Base-by-base conservation (phyloP, 2,888 invertebrate species). In the Rhodophaea formosa region DNA sequence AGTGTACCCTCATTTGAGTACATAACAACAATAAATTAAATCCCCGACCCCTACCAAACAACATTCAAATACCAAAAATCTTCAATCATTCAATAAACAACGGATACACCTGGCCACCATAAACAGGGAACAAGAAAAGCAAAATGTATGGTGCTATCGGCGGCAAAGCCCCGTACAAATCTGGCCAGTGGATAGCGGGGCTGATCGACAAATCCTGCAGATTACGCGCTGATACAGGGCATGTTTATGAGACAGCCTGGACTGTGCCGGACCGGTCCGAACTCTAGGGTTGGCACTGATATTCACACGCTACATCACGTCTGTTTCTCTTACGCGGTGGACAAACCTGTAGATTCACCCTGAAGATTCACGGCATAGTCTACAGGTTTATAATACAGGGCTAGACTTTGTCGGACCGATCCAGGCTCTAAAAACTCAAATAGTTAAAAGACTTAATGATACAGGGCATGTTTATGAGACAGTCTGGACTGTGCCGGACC, bases 181-280 rank as follows among this genome's bases (percentile, higher is more conserved):
- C 88, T 89, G 85, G 82, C 70, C 86, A 84, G 80, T 81, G 89
- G 89, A 88, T 88, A 87, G 83, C 86, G 75, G 79, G 82, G 72
- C 88, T 91, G 89, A 91, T 91, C 91, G 91, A 91, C 92, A 92
- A 92, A 92, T 91, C 92, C 91, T 75, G 74, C 77, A 92, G 92
- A 92, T 92, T 92, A 92, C 89, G 81, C 86, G 84, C 88, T 90
- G 92, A 92, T 91, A 92, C 91, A 75, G 83, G 56, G 77, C 85
- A 87, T 88, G 89, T 89, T 90, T 91, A 89, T 88, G 88, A 87
- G 90, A 86, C 87, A 86, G 80, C 72, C 69, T 68, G 69, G 74
- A 73, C 76, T 74, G 69, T 69, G 72, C 82, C 74, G 84, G 84
- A 83, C 86, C 72, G 68, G 61, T 59, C 45, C 54, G 35, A 46